Evolutionary conservation across 2,797 vertebrate genomes (phyloP), one percentile per base, ranked within the genome.

Genomic region (Xenops minutus): DNA sequence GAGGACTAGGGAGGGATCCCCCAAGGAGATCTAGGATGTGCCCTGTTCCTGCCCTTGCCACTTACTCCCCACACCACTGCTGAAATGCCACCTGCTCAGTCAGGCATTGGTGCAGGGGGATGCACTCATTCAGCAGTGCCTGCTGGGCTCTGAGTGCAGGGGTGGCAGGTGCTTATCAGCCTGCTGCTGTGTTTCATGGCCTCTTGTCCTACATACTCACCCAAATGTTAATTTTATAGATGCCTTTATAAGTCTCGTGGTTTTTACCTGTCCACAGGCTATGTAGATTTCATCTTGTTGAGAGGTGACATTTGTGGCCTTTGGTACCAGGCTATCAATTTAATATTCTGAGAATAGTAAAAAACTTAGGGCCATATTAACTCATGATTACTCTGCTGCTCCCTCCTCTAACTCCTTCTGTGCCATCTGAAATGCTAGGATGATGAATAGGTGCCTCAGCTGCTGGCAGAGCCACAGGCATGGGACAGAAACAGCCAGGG

Each of bases 281-380:
- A 94, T 93, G 58, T 63, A 89, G 96, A 96, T 98, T 97, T 97
- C 97, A 94, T 97, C 96, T 96, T 95, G 94, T 93, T 97, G 97
- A 98, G 96, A 97, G 94, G 95, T 97, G 97, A 96, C 97, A 95
- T 90, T 95, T 95, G 85, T 96, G 96, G 96, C 97, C 97, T 98
- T 97, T 97, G 96, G 94, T 96, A 92, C 85, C 63, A 81, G 90
- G 71, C 96, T 86, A 96, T 98, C 97, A 96, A 93, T 98, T 98
- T 96, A 95, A 97, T 94, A 81, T 63, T 58, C 79, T 41, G 67
- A 90, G 74, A 64, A 79, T 81, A 69, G 69, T 71, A 86, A 91
- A 94, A 96, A 85, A 52, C 86, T 66, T 59, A 43, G 73, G 93
- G 71, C 52, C 63, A 5, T 56, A 73, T 84, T 87, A 91, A 92